Percentiles rank a stretch among this genome's conserved stretches.
Conservation (phyloP, 2,113 vertebrate genomes). For the Oceanodroma tethys region DNA sequence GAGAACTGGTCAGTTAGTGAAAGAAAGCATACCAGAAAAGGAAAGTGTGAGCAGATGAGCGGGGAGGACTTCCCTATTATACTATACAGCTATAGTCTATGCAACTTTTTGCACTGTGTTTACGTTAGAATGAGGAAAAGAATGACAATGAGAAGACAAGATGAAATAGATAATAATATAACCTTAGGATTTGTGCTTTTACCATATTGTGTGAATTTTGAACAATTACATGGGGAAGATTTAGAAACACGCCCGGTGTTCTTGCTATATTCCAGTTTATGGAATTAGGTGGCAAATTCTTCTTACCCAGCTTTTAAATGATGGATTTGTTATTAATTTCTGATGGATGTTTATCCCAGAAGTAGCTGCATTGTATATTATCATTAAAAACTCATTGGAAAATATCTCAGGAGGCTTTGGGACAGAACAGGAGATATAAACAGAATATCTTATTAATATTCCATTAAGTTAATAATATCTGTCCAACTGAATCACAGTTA, state of each 20-base stretch:
- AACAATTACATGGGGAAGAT: background rate
- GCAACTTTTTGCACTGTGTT: background rate
- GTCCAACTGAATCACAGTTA: background rate
- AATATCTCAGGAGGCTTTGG: background rate
- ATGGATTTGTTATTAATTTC: background rate
- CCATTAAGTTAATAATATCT: conserved; percentile 41
- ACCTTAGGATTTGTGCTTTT: background rate
- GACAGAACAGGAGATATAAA: conserved; percentile 2
- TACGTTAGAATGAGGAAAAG: background rate
- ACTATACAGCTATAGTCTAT: accelerated
- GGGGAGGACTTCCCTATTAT: background rate
- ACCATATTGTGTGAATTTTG: background rate
- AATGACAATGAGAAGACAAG: background rate
- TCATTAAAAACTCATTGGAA: conserved; percentile 28
- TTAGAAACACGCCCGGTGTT: background rate
- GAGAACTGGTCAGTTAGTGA: background rate
- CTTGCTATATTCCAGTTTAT: background rate
- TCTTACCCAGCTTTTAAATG: background rate
- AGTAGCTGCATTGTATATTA: background rate
- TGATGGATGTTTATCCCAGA: background rate
- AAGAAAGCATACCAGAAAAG: background rate
- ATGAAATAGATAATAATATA: background rate
- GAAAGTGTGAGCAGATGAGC: background rate
- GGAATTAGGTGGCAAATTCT: background rate
- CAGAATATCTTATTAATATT: conserved; percentile 29